Percentiles rank a stretch among this genome's conserved stretches.
These are phyloP conservation scores for Mastomys coucha DNA, from an alignment of 2,113 vertebrate genomes.

Conservation along the genomic window DNA sequence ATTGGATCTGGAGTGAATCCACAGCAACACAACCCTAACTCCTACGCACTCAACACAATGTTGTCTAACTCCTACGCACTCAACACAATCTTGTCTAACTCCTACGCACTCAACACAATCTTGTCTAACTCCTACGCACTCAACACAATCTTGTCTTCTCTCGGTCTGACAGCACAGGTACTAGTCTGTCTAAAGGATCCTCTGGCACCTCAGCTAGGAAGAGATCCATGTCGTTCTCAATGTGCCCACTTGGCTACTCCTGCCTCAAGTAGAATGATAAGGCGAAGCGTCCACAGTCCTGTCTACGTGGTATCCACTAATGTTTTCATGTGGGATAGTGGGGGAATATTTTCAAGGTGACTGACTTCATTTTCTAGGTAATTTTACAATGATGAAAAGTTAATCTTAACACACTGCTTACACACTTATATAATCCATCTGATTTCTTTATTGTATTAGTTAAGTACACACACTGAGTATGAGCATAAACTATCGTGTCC, in stretches of 20 bases:
- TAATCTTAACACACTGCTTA: neutral
- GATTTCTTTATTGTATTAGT: constrained; percentile 18
- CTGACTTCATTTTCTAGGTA: constrained; percentile 11
- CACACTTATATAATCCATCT: neutral
- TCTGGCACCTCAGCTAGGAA: neutral
- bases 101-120: too few relatives aligned
- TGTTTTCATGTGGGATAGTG: neutral
- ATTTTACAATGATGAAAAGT: constrained; percentile 7
- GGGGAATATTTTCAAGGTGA: neutral
- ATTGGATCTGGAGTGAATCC: neutral
- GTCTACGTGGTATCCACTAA: neutral
- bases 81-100: too few relatives aligned
- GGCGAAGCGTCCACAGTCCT: neutral
- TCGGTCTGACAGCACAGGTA: neutral
- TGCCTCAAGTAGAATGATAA: neutral
- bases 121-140: too few relatives aligned
- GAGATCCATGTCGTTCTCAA: neutral
- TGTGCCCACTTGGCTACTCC: neutral
- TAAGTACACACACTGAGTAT: neutral
- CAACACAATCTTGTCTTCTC: too few relatives aligned
- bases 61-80: too few relatives aligned
- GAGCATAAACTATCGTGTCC: neutral
- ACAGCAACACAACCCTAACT: neutral
- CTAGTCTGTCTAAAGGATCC: too few relatives aligned
- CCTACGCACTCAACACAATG: neutral